Evolutionary conservation across 2,113 vertebrate genomes (phyloP), one percentile per base, ranked within the genome.

Genomic region (Equus quagga): DNA sequence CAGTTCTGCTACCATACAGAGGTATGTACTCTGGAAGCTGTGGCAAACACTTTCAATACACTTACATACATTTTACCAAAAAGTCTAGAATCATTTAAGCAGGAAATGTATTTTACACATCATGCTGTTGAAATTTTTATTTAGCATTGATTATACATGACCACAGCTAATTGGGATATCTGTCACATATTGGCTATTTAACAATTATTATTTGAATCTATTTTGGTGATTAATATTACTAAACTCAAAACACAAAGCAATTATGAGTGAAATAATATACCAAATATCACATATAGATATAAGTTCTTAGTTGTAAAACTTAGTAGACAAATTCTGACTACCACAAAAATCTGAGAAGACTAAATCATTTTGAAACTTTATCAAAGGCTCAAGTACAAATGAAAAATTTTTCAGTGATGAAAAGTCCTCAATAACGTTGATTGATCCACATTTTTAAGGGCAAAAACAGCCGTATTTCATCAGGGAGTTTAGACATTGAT

Each of bases 401-500:
- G 91, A 98, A 98, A 96, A 31, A 0, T 51, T 92, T 98, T 98
- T 98, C 96, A 98, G 95, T 97, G 98, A 97, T 98, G 97, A 98
- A 98, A 98, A 98, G 96, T 92, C 94, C 95, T 98, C 96, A 98
- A 89, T 98, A 98, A 91, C 93, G 82, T 95, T 98, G 98, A 98
- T 98, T 98, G 98, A 99, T 98, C 89, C 87, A 85, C 95, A 75
- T 97, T 98, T 98, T 98, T 98, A 98, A 98, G 95, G 89, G 97
- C 98, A 98, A 98, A 98, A 98, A 58, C 95, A 98, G 97, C 92
- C 60, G 75, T 98, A 98, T 98, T 98, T 99, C 93, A 98, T 49
- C 54, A 49, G 36, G 49, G 67, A 60, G 60, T 97, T 98, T 76
- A 94, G 98, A 98, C 98, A 88, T 46, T 98, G 98, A 98, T 98